Evolutionary conservation across 2,113 vertebrate genomes (phyloP), one percentile per base, ranked within the genome.

Genomic region (Falco punctatus): DNA sequence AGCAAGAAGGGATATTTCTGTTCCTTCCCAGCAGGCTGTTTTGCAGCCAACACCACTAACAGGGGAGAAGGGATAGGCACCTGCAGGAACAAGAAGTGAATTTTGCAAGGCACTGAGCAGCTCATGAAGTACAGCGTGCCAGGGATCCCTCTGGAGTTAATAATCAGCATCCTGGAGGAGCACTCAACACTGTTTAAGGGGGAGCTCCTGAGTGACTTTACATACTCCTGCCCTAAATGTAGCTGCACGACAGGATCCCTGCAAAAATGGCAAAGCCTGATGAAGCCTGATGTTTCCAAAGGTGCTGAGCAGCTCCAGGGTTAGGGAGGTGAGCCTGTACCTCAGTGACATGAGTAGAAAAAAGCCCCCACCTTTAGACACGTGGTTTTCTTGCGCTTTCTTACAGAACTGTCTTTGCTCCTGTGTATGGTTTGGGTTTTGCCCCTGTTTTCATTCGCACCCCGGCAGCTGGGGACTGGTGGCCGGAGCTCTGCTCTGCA

Each of bases 351-450:
- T 21, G 20, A 30, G 1, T 0, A 70, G 52, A 8, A 27, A 51
- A 42, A 75, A 0, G 4, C 38, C 21, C 59, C 30, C 10, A 9
- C 4, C 10, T 69, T 77, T 3, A 15, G 20, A 15, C 0, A 1
- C 19, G 2, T 1, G 3, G 4, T 19, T 58, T 61, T 24, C 30
- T 73, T 57, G 18, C 4, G 4, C n/a, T 77, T 69, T 48, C 7
- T 5, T 48, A 7, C 32, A 32, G 77, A 26, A 57, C 30, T 19
- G 28, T 54, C 38, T 30, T 33, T 73, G 13, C 46, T 18, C 35
- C 4, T 0, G 0, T 14, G 12, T 11, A 1, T 4, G 38, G 28
- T 49, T 80, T 30, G 62, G 51, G 1, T 75, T 51, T 89, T n/a
- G 35, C 32, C 24, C 12, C 35, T 26, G 15, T 22, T 49, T 38